phyloP scores from a whole-genome alignment of 2,888 invertebrate species.

The Phyto melanocephala region DNA sequence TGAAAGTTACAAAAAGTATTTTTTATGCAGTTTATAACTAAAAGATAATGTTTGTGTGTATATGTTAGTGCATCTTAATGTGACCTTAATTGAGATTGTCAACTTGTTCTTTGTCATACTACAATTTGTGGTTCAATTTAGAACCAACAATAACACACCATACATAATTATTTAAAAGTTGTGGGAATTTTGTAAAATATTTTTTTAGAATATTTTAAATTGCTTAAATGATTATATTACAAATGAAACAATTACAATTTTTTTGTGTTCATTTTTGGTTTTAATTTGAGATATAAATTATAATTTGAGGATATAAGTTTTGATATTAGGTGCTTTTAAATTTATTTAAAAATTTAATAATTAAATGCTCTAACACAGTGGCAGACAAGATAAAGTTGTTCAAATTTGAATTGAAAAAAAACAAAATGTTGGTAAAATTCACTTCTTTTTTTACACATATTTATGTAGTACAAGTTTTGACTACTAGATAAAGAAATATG shows the following conservation, averaged over 20 bases:
- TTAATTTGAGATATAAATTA: neutral
- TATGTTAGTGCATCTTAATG: neutral
- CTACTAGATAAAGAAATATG: conserved; percentile 15
- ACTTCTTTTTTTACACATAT: conserved; percentile 19
- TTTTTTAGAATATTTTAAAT: neutral
- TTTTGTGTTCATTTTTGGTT: too few relatives aligned
- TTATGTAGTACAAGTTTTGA: conserved; percentile 31
- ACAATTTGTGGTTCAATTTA: conserved; percentile 40
- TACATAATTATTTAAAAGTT: conserved; percentile 18
- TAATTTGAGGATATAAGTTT: conserved; percentile 9
- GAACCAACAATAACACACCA: conserved; percentile 1
- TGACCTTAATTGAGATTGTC: conserved; percentile 60
- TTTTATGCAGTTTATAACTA: conserved; percentile 3
- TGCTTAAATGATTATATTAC: conserved; percentile 54
- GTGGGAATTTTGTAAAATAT: conserved; percentile 23
- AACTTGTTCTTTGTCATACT: neutral
- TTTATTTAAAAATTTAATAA: conserved; percentile 34
- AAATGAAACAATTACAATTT: conserved; percentile 25
- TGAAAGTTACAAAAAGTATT: conserved; percentile 41
- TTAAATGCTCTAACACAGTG: too few relatives aligned
- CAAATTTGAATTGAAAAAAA: neutral
- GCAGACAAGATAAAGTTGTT: conserved; percentile 27
- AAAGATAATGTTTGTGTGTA: neutral
- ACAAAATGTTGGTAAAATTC: conserved; percentile 19
- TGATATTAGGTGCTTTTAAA: neutral